A percentile compares a stretch with the other conserved stretches of the same genome.
These are phyloP conservation scores for Semotilus atromaculatus DNA, from an alignment of 2,797 vertebrate species.

Conservation along the genomic window DNA sequence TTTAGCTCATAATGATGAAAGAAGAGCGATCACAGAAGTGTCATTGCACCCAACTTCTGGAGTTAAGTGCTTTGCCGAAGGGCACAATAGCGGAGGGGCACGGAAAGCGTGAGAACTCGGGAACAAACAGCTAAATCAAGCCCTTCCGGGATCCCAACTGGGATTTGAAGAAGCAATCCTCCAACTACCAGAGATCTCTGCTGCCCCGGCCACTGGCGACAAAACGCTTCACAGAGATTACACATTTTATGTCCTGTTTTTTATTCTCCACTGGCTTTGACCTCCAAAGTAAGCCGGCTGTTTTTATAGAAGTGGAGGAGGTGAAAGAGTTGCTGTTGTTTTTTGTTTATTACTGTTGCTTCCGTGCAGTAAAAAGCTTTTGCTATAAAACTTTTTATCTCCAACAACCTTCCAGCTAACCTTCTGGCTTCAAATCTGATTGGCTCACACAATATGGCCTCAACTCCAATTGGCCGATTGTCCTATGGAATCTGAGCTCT, in stretches of 20 bases:
- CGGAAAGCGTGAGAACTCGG: conserved; percentile 29
- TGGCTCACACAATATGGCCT: background rate
- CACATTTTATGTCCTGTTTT: conserved; percentile 31
- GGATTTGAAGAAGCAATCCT: conserved; percentile 23
- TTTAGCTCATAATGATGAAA: background rate
- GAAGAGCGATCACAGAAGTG: conserved; percentile 14
- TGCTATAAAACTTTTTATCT: background rate
- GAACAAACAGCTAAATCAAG: conserved; percentile 37
- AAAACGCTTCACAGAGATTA: conserved; percentile 12
- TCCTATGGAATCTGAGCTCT: background rate
- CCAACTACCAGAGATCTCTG: background rate
- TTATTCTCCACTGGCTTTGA: conserved; percentile 38
- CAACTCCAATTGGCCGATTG: background rate
- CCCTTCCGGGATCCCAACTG: background rate
- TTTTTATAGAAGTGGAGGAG: conserved; percentile 36
- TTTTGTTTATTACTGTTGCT: conserved; percentile 38
- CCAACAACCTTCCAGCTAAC: conserved; percentile 25
- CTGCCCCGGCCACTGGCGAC: conserved; percentile 8
- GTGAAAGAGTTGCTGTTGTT: conserved; percentile 24
- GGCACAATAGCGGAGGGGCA: background rate
- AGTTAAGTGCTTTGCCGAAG: conserved; percentile 25
- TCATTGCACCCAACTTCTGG: conserved; percentile 6
- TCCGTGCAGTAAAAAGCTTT: conserved; percentile 26
- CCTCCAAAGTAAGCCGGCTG: conserved; percentile 18
- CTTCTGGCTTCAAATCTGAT: conserved; percentile 6